These are phyloP conservation scores for Regulus satrapa DNA, from an alignment of 2,113 vertebrate species.

Conservation along the genomic window DNA sequence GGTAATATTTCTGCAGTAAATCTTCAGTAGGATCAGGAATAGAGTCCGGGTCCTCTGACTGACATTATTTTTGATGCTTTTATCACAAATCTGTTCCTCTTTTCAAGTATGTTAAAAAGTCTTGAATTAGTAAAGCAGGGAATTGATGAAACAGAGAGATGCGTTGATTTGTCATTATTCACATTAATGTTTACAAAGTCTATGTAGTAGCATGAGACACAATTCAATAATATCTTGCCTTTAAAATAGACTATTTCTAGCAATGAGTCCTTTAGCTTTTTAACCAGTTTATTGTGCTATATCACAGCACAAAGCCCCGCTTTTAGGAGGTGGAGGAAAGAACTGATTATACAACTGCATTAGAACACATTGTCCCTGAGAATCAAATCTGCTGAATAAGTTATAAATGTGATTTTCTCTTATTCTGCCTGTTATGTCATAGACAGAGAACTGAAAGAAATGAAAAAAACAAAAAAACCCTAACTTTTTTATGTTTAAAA, in stretches of 20 bases:
- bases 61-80: background rate
- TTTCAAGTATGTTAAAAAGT: background rate
- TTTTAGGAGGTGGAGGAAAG: constrained; percentile 31
- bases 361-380: background rate
- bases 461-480: background rate
- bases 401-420: background rate
- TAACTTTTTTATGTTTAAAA: background rate
- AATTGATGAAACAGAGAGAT: background rate
- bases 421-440: background rate
- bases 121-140: background rate
- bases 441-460: background rate
- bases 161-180: background rate
- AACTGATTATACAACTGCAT: constrained; percentile 46
- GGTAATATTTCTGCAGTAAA: constrained; percentile 19
- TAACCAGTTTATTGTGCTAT: constrained; percentile 13
- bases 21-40: background rate
- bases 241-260: constrained; percentile 34
- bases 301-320: constrained; percentile 6
- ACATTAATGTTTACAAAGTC: background rate
- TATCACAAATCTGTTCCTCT: background rate
- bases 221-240: background rate
- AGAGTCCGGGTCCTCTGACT: background rate
- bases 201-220: background rate
- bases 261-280: constrained; percentile 22
- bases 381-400: constrained; percentile 38